Evolutionary conservation across 1,140 invertebrate species (phyloP), one percentile per base, ranked within the genome.

Genomic region (Cyphomyrmex costatus): DNA sequence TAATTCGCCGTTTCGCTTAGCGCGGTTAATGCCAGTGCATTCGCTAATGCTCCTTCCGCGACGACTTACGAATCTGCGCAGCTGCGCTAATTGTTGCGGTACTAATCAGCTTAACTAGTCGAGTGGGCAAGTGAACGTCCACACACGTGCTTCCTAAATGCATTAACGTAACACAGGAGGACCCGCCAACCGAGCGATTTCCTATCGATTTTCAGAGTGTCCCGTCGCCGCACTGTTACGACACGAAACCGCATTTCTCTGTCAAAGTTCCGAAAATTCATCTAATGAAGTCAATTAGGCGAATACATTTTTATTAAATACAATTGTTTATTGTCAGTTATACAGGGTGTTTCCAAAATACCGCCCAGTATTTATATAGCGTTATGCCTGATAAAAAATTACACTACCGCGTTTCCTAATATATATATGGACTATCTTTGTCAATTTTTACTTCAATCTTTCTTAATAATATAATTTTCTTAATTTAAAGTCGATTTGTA

Each of bases 31-130:
- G 49, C 79, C 36, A 33, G 42, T 19, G 66, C 53, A 82, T 73
- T 8, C 66, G 53, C n/a, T 82, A 82, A 82, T 83, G 51, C 79
- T 56, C 33, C 68, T 83, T 83, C 68, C 68, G 24, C 68, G 68
- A 73, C 79, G 68, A 83, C 79, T 83, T 83, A 83, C 79, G 68
- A 83, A 83, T 83, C 53, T 73, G 53, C 79, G 68, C 53, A 83
- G 68, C 79, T 83, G 79, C 68, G 53, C 79, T 83, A 83, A 83
- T 83, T 83, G 79, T 73, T 83, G 79, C 79, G 53, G 53, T 46
- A 73, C 68, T 83, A 83, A 83, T 83, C 79, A 83, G 79, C 79
- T 83, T 83, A 83, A 74, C 68, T 83, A 83, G 79, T 58, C 68
- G 79, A 83, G 68, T 73, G 24, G 24, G 53, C 68, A 74, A 56